Conservation (phyloP, 2,113 vertebrate species). For the Numida meleagris region DNA sequence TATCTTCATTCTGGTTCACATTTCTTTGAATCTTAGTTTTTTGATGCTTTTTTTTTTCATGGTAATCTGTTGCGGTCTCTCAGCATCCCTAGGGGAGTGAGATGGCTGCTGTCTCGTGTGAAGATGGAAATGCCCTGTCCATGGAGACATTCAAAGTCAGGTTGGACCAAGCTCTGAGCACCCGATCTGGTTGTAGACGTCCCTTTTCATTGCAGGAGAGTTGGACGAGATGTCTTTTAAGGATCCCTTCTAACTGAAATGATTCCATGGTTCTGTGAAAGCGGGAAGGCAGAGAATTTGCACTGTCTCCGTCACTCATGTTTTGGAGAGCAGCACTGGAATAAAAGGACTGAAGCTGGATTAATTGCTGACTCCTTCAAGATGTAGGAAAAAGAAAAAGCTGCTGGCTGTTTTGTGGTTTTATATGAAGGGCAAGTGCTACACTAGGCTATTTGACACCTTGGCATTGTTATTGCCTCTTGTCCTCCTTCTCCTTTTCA, state of each 20-base stretch:
- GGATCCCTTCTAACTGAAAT: background rate
- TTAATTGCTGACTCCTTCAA: background rate
- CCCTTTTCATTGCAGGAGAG: background rate
- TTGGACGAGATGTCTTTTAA: background rate
- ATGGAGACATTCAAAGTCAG: background rate
- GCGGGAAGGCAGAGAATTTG: background rate
- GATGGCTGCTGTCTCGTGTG: background rate
- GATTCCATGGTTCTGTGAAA: background rate
- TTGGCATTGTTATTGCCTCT: conserved; percentile 15
- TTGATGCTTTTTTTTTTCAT: background rate
- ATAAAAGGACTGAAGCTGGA: background rate
- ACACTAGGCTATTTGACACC: background rate
- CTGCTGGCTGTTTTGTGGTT: background rate
- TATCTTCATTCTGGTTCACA: background rate
- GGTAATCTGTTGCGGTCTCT: background rate
- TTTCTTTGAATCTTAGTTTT: background rate
- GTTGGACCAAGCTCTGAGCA: background rate
- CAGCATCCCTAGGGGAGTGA: background rate
- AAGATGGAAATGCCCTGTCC: background rate
- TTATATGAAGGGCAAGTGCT: background rate
- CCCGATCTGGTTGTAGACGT: background rate
- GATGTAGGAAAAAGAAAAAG: background rate
- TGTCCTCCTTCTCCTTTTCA: background rate
- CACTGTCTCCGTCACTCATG: background rate
- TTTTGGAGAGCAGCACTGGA: background rate